Base-by-base conservation (phyloP, 2,888 invertebrate genomes). In the Hyalella azteca region DNA sequence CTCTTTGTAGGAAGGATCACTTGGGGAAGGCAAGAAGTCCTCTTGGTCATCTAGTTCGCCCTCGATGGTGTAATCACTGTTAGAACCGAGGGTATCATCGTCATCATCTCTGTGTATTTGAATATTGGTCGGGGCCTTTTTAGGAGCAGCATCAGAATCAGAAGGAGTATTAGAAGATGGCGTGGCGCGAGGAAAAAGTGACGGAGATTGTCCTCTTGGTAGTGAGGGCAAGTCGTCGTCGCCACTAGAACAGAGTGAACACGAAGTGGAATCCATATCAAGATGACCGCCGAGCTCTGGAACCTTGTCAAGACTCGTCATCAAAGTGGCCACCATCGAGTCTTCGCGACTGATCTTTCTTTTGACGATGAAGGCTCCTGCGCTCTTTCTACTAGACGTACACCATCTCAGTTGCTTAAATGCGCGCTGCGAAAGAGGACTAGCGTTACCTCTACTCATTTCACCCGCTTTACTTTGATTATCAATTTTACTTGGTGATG, bases 181-280 rank as follows among this genome's bases (percentile, higher is more conserved):
- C 26, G 22, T 40, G 9, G 36, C 40, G 13, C 78, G 59, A 41
- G 78, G 78, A 41, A 66, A 78, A 11, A 29, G 66, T 15, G 66
- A 66, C 15, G 66, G 66, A 13, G 66, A 66, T 66, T 66, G 66
- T 32, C 66, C 66, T 22, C 66, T 32, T 13, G 66, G 66, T 19
- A 49, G 60, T 13, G 82, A 82, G 26, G 78, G 78, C 15, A 49
- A 15, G 49, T 73, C 81, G 26, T 81, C 81, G 36, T 82, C 84
- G 15, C 81, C 79, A 78, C 84, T 84, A n/a, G 84, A 84, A 39
- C 84, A 84, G 19, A 82, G 77, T 5, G 84, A 84, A 26, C 84
- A 84, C 1, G 83, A 83, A 22, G 84, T 84, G 4, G 84, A 84
- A 73, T 84, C 84, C 79, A 84, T 82, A 48, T 84, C 84, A n/a